Evolutionary conservation across 2,888 invertebrate genomes (phyloP).

Genomic region (Halictus quadricinctus): DNA sequence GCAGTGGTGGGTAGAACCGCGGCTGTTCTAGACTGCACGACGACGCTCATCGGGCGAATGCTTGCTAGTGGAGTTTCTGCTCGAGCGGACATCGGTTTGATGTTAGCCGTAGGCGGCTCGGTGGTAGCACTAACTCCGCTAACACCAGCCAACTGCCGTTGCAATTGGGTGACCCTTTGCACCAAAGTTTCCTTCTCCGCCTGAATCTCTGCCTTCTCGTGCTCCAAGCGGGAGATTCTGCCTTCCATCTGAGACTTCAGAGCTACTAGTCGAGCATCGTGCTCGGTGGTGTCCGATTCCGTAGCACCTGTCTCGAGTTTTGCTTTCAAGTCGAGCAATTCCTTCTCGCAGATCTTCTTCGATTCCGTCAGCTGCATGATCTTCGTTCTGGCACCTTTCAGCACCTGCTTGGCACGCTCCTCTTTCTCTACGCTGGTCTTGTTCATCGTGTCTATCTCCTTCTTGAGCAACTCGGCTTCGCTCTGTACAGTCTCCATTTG

Average conservation of each 20-base stretch:
- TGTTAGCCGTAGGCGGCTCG: slow-evolving; percentile 93
- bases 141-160: slow-evolving; percentile 87
- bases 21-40: slow-evolving; percentile 87
- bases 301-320: slow-evolving; percentile 74
- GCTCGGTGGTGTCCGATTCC: slow-evolving; percentile 78
- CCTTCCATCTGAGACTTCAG: slow-evolving; percentile 89
- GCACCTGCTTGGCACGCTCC: slow-evolving; percentile 86
- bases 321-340: slow-evolving; percentile 76
- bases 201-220: slow-evolving; percentile 87
- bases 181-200: slow-evolving; percentile 88
- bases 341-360: slow-evolving; percentile 84
- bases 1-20: slow-evolving; percentile 92
- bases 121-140: slow-evolving; percentile 84
- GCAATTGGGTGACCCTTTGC: slow-evolving; percentile 88
- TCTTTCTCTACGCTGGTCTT: slow-evolving; percentile 85
- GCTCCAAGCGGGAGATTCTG: slow-evolving; percentile 87
- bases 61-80: slow-evolving; percentile 95
- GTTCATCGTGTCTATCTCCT: slow-evolving; percentile 86
- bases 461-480: slow-evolving; percentile 87
- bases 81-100: slow-evolving; percentile 95
- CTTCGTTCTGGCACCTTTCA: slow-evolving; percentile 89
- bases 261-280: slow-evolving; percentile 83
- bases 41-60: slow-evolving; percentile 93
- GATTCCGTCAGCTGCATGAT: slow-evolving; percentile 89
- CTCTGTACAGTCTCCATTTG: slow-evolving; percentile 83